Percentiles rank a stretch among this genome's conserved stretches.
Conservation (phyloP, 2,888 invertebrate species). For the Harpagoxenus sublaevis region DNA sequence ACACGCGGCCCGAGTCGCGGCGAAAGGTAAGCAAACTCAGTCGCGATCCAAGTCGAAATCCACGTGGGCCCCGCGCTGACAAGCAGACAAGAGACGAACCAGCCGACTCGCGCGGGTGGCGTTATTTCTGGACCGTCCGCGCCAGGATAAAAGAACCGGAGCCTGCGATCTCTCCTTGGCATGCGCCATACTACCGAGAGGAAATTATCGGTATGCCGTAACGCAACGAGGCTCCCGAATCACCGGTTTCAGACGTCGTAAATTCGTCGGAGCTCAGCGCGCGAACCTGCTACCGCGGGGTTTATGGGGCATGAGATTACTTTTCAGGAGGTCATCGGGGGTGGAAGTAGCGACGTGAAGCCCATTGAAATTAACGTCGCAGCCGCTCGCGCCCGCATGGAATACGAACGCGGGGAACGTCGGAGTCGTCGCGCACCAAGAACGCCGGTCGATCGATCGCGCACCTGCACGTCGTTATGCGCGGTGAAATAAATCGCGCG, state of each 20-base stretch:
- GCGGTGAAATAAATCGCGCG: slow-evolving; percentile 38
- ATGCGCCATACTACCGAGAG: background rate
- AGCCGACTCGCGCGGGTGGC: slow-evolving; percentile 64
- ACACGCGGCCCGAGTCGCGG: slow-evolving; percentile 56
- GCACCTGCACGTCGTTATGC: slow-evolving; percentile 47
- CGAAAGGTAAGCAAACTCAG: slow-evolving; percentile 76
- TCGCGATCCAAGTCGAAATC: slow-evolving; percentile 70
- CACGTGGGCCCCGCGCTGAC: slow-evolving; percentile 61
- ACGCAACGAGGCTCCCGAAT: slow-evolving; percentile 57
- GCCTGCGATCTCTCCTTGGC: background rate
- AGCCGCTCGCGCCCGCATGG: slow-evolving; percentile 10
- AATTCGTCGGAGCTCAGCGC: slow-evolving; percentile 70
- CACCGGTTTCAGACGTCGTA: slow-evolving; percentile 72
- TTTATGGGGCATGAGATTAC: slow-evolving; percentile 81
- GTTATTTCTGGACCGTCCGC: slow-evolving; percentile 68
- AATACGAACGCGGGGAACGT: slow-evolving; percentile 47
- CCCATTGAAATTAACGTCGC: slow-evolving; percentile 61
- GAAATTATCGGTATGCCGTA: slow-evolving; percentile 56
- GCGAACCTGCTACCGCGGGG: slow-evolving; percentile 73
- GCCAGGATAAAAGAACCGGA: slow-evolving; percentile 56
- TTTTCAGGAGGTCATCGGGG: slow-evolving; percentile 73
- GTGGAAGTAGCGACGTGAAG: slow-evolving; percentile 53
- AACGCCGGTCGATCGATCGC: slow-evolving; percentile 41
- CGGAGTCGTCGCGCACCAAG: slow-evolving; percentile 8
- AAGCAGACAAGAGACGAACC: slow-evolving; percentile 26